Evolutionary conservation across 2,797 vertebrate species (phyloP), one percentile per base, ranked within the genome.

Genomic region (Etheostoma nigrum): DNA sequence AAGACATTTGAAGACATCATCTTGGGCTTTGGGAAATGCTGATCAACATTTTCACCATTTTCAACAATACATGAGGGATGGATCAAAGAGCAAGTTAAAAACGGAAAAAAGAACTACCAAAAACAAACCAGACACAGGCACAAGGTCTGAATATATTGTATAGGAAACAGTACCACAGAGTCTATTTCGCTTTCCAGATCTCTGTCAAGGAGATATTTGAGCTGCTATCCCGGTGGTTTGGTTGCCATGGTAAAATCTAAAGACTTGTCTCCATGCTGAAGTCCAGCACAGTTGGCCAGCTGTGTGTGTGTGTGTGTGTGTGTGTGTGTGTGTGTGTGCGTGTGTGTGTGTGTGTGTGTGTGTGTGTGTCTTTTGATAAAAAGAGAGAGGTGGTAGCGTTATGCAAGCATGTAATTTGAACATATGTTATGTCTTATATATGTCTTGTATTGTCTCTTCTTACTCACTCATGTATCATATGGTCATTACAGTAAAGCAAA

Each of bases 171-270:
- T 21, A 52, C 16, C 64, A 52, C 40, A 19, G 15, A 81, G 67
- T 82, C 76, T 63, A 0, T 53, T 75, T 49, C 61, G 62, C 62
- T 2, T 14, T 76, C 67, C 75, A 61, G 59, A 71, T 74, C 74
- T 54, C 72, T 63, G 76, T 79, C 67, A 18, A 59, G 49, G 65
- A 77, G 27, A 76, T 79, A 64, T 86, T 78, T 79, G 66, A 79
- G 82, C 80, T 59, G 74, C 72, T 63, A 25, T 87, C 73, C 77
- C 18, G 52, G 77, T 67, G 82, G 70, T 84, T 78, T 23, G 67
- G 91, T 93, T 93, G 88, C 90, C 82, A 90, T 92, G 87, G 91
- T 82, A 21, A 92, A 78, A 79, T 81, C 75, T 74, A 72, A 88
- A 89, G 85, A 63, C 78, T 86, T 72, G 78, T 86, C 84, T 85